Evolutionary conservation across 1,140 invertebrate species (phyloP).

Genomic region (Arion vulgaris): DNA sequence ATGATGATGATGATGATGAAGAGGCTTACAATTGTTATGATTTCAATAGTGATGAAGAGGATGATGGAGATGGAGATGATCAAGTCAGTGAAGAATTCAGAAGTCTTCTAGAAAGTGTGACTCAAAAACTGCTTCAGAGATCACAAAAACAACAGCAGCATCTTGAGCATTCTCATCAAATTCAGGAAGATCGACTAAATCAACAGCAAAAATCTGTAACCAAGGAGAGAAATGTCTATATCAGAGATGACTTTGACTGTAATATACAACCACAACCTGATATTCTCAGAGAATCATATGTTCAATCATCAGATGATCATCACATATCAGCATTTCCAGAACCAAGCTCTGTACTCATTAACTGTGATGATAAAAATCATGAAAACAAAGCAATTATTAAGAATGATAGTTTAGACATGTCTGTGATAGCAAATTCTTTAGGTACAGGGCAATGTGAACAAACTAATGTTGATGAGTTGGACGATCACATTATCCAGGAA

Average conservation of each 20-base stretch:
- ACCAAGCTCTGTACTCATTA: not conserved
- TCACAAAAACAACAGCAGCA: not conserved
- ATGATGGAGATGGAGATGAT: constrained; percentile 21
- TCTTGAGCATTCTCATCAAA: not conserved
- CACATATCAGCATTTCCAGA: not conserved
- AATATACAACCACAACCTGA: not conserved
- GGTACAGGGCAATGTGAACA: not conserved
- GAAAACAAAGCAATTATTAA: not conserved
- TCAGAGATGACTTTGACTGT: constrained; percentile 11
- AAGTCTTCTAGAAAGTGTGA: constrained; percentile 23
- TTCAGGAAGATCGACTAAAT: not conserved
- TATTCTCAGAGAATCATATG: not conserved
- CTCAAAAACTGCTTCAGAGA: constrained; percentile 16
- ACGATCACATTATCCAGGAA: not conserved
- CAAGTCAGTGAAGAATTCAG: constrained; percentile 16
- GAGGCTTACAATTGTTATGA: constrained; percentile 36
- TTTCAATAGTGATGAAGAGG: constrained; percentile 28
- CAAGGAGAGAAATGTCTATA: constrained; percentile 12
- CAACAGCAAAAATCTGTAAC: not conserved
- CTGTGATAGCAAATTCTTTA: not conserved
- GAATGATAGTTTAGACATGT: not conserved
- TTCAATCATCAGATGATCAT: not conserved
- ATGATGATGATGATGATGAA: constrained; percentile 44
- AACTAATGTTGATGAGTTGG: not conserved
- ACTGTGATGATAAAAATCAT: not conserved